These are phyloP conservation scores for Odocoileus virginianus DNA, from an alignment of 2,113 vertebrate species.

Conservation along the genomic window DNA sequence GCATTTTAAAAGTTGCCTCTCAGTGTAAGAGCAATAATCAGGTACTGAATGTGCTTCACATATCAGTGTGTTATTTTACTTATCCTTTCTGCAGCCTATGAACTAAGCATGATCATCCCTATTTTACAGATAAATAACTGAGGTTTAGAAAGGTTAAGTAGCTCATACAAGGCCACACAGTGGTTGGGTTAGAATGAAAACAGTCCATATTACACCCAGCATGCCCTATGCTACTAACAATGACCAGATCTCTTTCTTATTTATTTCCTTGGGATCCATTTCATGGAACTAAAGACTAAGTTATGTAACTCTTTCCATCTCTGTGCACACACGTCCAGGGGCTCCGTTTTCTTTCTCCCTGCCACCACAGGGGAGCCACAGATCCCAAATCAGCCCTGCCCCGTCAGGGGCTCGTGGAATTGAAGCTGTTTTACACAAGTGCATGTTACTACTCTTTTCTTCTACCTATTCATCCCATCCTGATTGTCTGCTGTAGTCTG, in stretches of 20 bases:
- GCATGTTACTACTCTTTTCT: background rate
- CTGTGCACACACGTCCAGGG: background rate
- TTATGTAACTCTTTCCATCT: background rate
- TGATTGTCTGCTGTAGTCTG: slow-evolving; percentile 27
- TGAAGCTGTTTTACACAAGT: background rate
- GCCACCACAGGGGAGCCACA: background rate
- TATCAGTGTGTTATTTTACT: background rate
- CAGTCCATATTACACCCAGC: background rate
- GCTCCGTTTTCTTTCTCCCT: background rate
- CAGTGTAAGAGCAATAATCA: background rate
- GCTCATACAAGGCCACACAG: background rate
- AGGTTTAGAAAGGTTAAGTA: background rate
- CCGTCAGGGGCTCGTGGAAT: background rate
- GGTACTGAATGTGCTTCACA: background rate
- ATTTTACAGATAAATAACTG: background rate
- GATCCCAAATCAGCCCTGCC: background rate
- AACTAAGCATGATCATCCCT: background rate
- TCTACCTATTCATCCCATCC: background rate
- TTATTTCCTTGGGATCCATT: background rate
- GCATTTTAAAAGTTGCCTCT: background rate
- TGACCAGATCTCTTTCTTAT: background rate
- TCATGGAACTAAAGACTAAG: background rate
- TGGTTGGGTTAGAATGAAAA: background rate
- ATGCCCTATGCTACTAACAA: background rate
- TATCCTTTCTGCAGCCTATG: background rate